phyloP scores from a whole-genome alignment of 2,888 invertebrate species.

The Julus scandinavius region DNA sequence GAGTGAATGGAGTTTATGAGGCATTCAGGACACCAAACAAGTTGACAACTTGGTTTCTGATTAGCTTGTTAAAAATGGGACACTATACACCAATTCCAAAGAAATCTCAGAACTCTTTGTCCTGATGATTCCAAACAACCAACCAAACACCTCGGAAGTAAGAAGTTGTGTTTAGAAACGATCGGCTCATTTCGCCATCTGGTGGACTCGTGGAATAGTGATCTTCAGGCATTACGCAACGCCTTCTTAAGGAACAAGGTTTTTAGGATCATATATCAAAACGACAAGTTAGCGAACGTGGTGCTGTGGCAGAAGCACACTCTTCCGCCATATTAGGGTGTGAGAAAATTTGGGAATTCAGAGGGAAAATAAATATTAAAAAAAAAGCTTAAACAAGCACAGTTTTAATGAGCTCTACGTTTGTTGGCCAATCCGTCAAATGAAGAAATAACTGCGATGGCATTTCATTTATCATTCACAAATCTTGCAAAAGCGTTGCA shows the following conservation, averaged over 20 bases:
- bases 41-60: no score
- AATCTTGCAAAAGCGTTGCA: slow-evolving; percentile 27
- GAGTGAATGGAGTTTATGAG: no score
- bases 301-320: no score
- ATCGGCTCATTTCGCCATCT: neutral
- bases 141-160: no score
- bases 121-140: no score
- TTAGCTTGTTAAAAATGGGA: no score
- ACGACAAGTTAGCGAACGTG: slow-evolving; percentile 10
- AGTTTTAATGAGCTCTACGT: slow-evolving; percentile 26
- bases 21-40: no score
- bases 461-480: slow-evolving; percentile 13
- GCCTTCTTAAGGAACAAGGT: neutral
- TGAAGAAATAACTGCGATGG: slow-evolving; percentile 27
- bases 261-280: slow-evolving; percentile 7
- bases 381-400: neutral
- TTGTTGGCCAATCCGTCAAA: neutral
- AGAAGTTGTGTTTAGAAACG: no score
- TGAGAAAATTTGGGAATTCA: neutral
- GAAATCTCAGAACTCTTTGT: no score
- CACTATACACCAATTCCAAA: no score
- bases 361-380: neutral
- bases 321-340: slow-evolving; percentile 13
- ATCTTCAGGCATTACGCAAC: neutral
- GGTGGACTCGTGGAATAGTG: neutral